Evolutionary conservation across 2,888 invertebrate species (phyloP), one percentile per base, ranked within the genome.

Genomic region (Cantharis rufa): DNA sequence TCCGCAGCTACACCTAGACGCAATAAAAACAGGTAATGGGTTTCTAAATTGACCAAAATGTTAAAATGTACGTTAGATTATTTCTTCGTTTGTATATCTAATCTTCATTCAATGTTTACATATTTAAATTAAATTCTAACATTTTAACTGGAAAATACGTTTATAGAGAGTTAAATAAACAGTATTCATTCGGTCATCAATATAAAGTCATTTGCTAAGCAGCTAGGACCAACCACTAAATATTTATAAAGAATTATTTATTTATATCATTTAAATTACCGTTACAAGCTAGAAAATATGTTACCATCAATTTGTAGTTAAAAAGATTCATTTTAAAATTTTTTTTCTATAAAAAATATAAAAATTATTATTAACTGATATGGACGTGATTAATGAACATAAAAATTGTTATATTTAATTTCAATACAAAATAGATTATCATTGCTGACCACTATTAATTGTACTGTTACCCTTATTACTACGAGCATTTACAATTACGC

Each of bases 21-120:
- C 80, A 80, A 82, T 83, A 86, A 86, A 86, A 85, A 85, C 83
- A 81, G 79, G 82, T 85, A 86, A 86, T 84, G 86, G 84, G 84
- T 84, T 85, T 84, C 84, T 81, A 83, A 84, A 82, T 84, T 82
- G 80, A 79, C 81, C 81, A 76, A 81, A 82, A 82, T 80, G 82
- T 48, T 32, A 63, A 70, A 74, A 77, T n/a, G 64, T 21, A 66
- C 64, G 24, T 66, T 66, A 71, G 62, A 18, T 18, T 24, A 62
- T 66, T 62, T 24, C 16, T 71, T 76, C 72, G 72, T 72, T 75
- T 69, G 32, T 24, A 32, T 62, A 32, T 63, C 62, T 62, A 69
- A 48, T 48, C 48, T 68, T 68, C 68, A 76, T 48, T 68, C 69
- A 18, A 16, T 72, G 72, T 76, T 76, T 76, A 72, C 69, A 72